These are phyloP conservation scores for Drosophila oshimai DNA, from an alignment of 1,140 invertebrate genomes.

Conservation along the genomic window DNA sequence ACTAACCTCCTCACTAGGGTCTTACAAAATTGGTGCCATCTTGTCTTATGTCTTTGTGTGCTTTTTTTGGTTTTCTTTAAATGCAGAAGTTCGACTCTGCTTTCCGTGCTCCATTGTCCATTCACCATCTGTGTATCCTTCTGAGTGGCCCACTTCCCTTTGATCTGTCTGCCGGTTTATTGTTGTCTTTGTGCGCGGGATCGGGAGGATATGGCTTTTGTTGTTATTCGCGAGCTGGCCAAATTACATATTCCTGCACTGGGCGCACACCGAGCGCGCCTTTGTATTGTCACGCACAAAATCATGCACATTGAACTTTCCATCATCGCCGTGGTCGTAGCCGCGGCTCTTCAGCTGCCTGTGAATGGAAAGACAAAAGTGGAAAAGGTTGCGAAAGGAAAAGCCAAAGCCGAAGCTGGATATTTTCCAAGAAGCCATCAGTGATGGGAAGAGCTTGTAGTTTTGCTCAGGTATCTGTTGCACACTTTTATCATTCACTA, in stretches of 20 bases:
- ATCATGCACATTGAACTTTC: slow-evolving; percentile 88
- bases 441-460: not conserved
- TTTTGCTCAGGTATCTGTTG: not conserved
- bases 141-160: slow-evolving; percentile 34
- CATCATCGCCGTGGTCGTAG: slow-evolving; percentile 84
- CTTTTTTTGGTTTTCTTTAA: slow-evolving; percentile 16
- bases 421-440: not conserved
- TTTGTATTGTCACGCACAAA: slow-evolving; percentile 87
- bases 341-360: slow-evolving; percentile 86
- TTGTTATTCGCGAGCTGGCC: slow-evolving; percentile 10
- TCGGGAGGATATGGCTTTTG: slow-evolving; percentile 17
- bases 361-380: slow-evolving; percentile 38
- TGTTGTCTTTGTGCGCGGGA: slow-evolving; percentile 38
- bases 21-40: slow-evolving; percentile 57
- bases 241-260: slow-evolving; percentile 82
- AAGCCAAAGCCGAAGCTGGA: no score
- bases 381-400: not conserved
- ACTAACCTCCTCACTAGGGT: slow-evolving; percentile 16
- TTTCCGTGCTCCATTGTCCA: not conserved
- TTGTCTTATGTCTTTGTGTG: slow-evolving; percentile 20
- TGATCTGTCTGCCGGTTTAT: slow-evolving; percentile 51
- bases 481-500: no score
- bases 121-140: slow-evolving; percentile 8
- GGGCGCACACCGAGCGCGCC: slow-evolving; percentile 83
- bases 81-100: slow-evolving; percentile 33